A percentile compares a stretch with the other conserved stretches of the same genome.
Conservation (phyloP, 2,888 invertebrate genomes). For the Auanema sp. region DNA sequence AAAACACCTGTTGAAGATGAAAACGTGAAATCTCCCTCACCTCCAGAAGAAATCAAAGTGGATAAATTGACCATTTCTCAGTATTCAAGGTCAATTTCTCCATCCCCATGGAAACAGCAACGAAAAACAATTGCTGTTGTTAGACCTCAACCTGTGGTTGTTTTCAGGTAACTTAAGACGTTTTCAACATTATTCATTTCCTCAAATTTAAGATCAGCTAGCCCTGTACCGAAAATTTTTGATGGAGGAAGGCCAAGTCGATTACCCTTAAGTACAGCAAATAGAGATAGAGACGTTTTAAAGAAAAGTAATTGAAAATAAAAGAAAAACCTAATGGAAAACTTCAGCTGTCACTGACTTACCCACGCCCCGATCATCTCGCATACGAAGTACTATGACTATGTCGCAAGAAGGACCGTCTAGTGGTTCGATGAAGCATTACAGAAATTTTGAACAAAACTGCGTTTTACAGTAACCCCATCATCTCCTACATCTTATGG, state of each 20-base stretch:
- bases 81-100: neutral
- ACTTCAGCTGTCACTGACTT: slow-evolving; percentile 12
- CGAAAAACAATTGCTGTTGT: slow-evolving; percentile 54
- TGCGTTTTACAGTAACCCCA: slow-evolving; percentile 3
- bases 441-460: too few species aligned
- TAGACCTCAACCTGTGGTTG: slow-evolving; percentile 59
- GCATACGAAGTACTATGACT: slow-evolving; percentile 22
- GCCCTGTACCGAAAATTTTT: slow-evolving; percentile 32
- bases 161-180: slow-evolving; percentile 27
- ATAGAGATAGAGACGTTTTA: slow-evolving; percentile 30
- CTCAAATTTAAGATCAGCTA: slow-evolving; percentile 12
- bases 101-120: slow-evolving; percentile 42
- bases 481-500: slow-evolving; percentile 14
- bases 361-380: slow-evolving; percentile 18
- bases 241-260: slow-evolving; percentile 28
- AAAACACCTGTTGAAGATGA: neutral
- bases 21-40: neutral
- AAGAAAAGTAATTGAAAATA: slow-evolving; percentile 14
- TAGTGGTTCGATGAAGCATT: slow-evolving; percentile 14
- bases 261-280: slow-evolving; percentile 41
- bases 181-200: neutral
- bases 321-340: too few species aligned
- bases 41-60: slow-evolving; percentile 1
- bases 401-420: slow-evolving; percentile 19
- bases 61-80: neutral